A percentile compares a stretch with the other conserved stretches of the same genome.
phyloP scores from a whole-genome alignment of 2,888 invertebrate genomes.

The Bhutanitis thaidina region DNA sequence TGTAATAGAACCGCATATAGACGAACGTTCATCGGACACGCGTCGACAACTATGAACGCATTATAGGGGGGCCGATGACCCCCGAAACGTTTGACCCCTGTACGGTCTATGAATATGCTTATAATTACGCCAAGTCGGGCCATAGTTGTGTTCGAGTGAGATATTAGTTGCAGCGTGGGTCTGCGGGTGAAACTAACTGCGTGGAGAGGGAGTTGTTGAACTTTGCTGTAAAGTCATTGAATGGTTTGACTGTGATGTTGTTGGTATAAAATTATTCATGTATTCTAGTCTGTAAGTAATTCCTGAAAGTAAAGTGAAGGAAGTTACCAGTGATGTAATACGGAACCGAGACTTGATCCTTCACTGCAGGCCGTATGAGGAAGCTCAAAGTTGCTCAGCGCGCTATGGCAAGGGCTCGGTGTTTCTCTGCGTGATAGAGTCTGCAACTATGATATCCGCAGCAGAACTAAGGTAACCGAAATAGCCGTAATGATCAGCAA shows the following conservation, averaged over 20 bases:
- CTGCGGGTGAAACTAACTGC: background rate
- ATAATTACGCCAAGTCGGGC: slow-evolving; percentile 15
- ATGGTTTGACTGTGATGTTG: background rate
- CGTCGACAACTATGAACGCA: slow-evolving; percentile 40
- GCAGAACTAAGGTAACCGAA: no score
- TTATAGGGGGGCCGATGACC: slow-evolving; percentile 38
- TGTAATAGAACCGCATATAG: slow-evolving; percentile 23
- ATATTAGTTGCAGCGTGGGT: slow-evolving; percentile 14
- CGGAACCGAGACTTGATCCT: no score
- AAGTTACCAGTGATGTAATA: no score
- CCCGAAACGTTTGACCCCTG: slow-evolving; percentile 48
- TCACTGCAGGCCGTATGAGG: no score
- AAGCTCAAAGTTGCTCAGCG: no score
- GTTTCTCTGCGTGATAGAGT: no score
- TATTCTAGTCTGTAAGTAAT: no score
- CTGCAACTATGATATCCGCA: no score
- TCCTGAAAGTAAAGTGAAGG: no score
- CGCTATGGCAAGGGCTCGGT: no score
- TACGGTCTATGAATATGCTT: slow-evolving; percentile 27
- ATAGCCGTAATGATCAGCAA: no score
- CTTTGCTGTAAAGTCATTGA: background rate
- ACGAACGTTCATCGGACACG: slow-evolving; percentile 49
- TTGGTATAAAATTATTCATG: no score
- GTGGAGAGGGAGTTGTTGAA: background rate
- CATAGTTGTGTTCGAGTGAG: slow-evolving; percentile 11